Evolutionary conservation across 2,888 invertebrate species (phyloP).

Genomic region (Lepidonotus clava): DNA sequence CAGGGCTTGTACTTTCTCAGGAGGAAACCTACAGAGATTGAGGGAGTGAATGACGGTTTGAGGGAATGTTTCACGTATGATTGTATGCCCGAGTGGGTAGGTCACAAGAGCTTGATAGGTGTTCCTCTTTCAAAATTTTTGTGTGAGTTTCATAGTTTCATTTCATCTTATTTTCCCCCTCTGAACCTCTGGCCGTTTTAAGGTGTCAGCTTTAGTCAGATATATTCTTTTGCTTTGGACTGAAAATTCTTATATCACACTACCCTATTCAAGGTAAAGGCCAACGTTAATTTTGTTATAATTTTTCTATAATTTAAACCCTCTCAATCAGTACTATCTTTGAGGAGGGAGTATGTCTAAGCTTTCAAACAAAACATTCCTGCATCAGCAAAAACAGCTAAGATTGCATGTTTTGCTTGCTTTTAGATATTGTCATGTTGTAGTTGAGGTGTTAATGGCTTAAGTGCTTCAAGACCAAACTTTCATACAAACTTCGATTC

Average conservation of each 20-base stretch:
- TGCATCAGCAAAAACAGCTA: neutral
- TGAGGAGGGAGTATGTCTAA: neutral
- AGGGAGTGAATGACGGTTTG: neutral
- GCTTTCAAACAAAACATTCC: neutral
- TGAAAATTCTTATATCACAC: neutral
- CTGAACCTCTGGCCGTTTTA: neutral
- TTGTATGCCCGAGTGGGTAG: neutral
- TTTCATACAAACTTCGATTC: too few relatives aligned
- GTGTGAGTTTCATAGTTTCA: neutral
- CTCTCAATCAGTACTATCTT: neutral
- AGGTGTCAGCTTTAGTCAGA: neutral
- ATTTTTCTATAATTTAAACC: slow-evolving; percentile 15
- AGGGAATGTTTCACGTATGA: neutral
- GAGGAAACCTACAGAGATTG: neutral
- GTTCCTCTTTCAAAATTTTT: neutral
- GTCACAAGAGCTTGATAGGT: neutral
- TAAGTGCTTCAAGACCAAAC: too few relatives aligned
- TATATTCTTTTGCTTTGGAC: neutral
- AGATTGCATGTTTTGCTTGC: slow-evolving; percentile 33
- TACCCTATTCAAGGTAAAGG: neutral
- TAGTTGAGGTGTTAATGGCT: neutral
- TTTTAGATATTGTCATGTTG: neutral
- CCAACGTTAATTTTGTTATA: neutral
- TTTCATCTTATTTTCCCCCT: neutral
- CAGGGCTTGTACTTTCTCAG: neutral